Evolutionary conservation across 2,113 vertebrate species (phyloP).

Genomic region (Pelmatolapia mariae): DNA sequence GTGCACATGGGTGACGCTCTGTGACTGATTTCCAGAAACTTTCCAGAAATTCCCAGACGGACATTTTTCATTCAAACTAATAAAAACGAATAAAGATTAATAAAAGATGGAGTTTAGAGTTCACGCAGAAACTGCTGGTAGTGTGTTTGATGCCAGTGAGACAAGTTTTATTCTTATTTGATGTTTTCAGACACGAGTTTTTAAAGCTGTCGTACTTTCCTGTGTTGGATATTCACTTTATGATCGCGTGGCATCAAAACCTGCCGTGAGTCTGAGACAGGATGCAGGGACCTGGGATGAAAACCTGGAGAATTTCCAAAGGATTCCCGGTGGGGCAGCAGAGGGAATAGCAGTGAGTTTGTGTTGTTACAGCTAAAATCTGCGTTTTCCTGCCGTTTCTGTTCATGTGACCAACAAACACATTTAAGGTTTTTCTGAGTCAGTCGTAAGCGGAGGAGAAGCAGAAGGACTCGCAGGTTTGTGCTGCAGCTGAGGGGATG

Average conservation of each 20-base stretch:
- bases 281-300: background rate
- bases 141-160: background rate
- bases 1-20: background rate
- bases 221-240: background rate
- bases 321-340: background rate
- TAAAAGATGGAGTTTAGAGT: background rate
- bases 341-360: background rate
- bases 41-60: accelerated
- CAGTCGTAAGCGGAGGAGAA: background rate
- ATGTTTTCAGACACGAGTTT: background rate
- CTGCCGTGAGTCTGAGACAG: background rate
- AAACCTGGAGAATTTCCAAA: background rate
- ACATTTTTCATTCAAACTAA: background rate
- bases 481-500: background rate
- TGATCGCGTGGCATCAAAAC: background rate
- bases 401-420: background rate
- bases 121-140: background rate
- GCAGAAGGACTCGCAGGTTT: background rate
- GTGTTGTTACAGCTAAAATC: background rate
- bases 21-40: background rate
- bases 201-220: background rate
- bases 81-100: background rate
- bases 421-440: background rate
- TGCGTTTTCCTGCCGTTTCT: background rate
- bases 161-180: background rate